Conservation (phyloP, 1,140 invertebrate species). For the Stegodyphus mimosarum region DNA sequence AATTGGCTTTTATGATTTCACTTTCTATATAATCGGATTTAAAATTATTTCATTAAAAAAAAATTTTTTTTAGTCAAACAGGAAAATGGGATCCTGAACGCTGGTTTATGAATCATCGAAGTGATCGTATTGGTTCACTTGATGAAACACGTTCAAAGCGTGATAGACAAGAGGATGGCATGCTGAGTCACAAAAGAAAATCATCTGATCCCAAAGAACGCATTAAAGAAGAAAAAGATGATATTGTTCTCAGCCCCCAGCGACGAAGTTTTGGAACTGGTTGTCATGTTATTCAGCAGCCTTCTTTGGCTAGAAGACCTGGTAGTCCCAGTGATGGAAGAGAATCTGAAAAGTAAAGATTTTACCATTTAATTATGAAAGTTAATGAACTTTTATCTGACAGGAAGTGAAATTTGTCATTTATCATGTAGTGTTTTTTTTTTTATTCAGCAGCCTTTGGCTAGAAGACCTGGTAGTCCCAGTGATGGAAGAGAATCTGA, state of each 20-base stretch:
- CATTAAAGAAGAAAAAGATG: slow-evolving; percentile 83
- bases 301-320: slow-evolving; percentile 63
- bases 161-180: slow-evolving; percentile 69
- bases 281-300: slow-evolving; percentile 73
- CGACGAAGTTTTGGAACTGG: slow-evolving; percentile 85
- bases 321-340: slow-evolving; percentile 64
- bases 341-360: slow-evolving; percentile 61
- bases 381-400: background rate
- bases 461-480: slow-evolving; percentile 63
- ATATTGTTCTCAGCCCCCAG: slow-evolving; percentile 84
- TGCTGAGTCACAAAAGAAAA: slow-evolving; percentile 40
- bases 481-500: slow-evolving; percentile 63
- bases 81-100: slow-evolving; percentile 75
- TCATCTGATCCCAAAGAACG: slow-evolving; percentile 77
- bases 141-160: slow-evolving; percentile 70
- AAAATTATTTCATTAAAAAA: slow-evolving; percentile 33
- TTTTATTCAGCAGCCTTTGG: slow-evolving; percentile 67
- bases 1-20: slow-evolving; percentile 1
- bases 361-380: background rate
- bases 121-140: slow-evolving; percentile 73
- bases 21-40: slow-evolving; percentile 31
- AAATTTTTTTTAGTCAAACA: slow-evolving; percentile 67
- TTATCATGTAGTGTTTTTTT: too few relatives aligned
- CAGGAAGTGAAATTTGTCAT: too few relatives aligned
- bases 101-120: slow-evolving; percentile 72